phyloP scores from a whole-genome alignment of 2,113 vertebrate genomes.

The Coregonus clupeaformis region DNA sequence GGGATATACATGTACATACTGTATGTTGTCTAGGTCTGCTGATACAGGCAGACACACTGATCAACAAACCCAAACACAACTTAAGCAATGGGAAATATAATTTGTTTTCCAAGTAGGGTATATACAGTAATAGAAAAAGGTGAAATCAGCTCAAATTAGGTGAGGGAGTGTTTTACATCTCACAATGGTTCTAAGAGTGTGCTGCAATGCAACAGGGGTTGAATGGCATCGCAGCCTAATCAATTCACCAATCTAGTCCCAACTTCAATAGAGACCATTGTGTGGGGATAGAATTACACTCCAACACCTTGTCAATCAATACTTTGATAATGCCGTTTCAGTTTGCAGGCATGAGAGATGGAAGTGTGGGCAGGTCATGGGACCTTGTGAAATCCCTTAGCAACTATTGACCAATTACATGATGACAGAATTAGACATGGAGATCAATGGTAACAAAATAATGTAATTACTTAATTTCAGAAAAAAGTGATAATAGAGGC shows the following conservation, averaged over 20 bases:
- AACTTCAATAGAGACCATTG: conserved; percentile 47
- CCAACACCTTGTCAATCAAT: conserved; percentile 31
- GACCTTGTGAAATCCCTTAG: conserved; percentile 41
- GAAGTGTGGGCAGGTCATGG: conserved; percentile 32
- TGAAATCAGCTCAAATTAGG: neutral
- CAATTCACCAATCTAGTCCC: neutral
- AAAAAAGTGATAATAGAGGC: neutral
- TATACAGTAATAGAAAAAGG: too few species aligned
- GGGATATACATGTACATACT: neutral
- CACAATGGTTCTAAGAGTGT: conserved; percentile 45
- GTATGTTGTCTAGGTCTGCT: conserved; percentile 62
- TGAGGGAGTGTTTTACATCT: conserved; percentile 34
- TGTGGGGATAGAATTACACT: conserved; percentile 50
- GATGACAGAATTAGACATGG: neutral
- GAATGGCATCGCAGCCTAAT: too few species aligned
- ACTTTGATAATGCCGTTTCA: conserved; percentile 50
- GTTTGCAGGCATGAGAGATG: conserved; percentile 52
- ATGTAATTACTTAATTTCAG: neutral
- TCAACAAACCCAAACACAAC: conserved; percentile 58
- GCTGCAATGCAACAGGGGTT: neutral
- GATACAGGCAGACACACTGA: conserved; percentile 52
- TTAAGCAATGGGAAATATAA: too few species aligned
- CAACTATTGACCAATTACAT: neutral
- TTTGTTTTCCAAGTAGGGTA: too few species aligned
- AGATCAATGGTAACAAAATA: neutral